Evolutionary conservation across 2,113 vertebrate genomes (phyloP).

Genomic region (Zapornia atra): DNA sequence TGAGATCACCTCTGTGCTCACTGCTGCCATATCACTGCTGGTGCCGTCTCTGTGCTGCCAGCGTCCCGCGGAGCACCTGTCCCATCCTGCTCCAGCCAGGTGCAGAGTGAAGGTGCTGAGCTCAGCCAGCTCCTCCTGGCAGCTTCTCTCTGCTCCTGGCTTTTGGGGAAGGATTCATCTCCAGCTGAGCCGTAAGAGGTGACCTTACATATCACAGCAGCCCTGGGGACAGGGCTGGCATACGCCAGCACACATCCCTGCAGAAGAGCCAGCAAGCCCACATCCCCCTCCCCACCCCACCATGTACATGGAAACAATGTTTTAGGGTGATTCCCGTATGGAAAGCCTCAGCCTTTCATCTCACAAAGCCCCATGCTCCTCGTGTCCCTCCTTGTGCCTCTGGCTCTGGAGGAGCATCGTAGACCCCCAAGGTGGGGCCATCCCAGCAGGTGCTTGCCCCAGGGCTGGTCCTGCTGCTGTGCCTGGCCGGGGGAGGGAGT

Average conservation of each 20-base stretch:
- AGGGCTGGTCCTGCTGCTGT: not conserved
- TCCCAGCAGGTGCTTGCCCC: not conserved
- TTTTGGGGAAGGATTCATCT: not conserved
- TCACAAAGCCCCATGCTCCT: not conserved
- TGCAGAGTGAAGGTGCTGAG: not conserved
- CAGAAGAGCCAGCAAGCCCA: not conserved
- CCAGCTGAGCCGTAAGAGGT: not conserved
- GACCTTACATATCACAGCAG: constrained; percentile 6
- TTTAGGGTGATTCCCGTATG: not conserved
- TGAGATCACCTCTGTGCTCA: not conserved
- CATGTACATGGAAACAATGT: not conserved
- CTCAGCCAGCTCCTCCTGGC: not conserved
- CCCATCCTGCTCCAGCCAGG: not conserved
- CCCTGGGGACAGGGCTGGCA: not conserved
- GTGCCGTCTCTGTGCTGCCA: not conserved
- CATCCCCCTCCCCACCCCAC: too few relatives aligned
- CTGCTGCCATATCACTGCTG: constrained; percentile 16
- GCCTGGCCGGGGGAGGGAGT: not conserved
- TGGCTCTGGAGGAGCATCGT: not conserved
- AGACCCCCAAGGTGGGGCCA: not conserved
- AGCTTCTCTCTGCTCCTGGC: not conserved
- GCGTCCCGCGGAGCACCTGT: not conserved
- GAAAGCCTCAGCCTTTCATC: constrained; percentile 40
- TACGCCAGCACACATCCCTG: not conserved
- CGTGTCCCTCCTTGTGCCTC: not conserved